phyloP scores from a whole-genome alignment of 2,797 vertebrate species.

The Aplochiton taeniatus region DNA sequence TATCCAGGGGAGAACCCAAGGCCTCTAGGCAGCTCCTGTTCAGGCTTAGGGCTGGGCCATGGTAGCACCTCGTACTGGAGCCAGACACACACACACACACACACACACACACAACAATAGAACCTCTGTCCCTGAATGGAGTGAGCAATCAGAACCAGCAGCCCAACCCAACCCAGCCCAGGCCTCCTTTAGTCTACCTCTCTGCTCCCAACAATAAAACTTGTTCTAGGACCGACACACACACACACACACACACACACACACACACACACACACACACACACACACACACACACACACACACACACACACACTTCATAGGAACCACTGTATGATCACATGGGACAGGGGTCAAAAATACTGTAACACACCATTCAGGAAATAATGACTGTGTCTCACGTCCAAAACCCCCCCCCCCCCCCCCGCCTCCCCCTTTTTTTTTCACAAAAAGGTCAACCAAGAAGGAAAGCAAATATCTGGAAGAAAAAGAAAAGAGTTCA shows the following conservation, averaged over 20 bases:
- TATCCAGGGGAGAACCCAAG: too few species aligned
- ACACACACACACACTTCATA: conserved; percentile 6
- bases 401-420: too few species aligned
- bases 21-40: not conserved
- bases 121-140: conserved; percentile 1
- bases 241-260: conserved; percentile 6
- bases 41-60: not conserved
- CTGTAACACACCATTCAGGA: not conserved
- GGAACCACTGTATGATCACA: not conserved
- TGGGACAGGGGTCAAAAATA: not conserved
- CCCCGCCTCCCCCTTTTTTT: not conserved
- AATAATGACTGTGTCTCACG: not conserved
- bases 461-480: not conserved
- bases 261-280: conserved; percentile 5
- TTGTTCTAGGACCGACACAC: not conserved
- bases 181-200: not conserved
- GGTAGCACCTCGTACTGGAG: not conserved
- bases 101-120: conserved; percentile 8
- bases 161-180: not conserved
- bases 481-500: not conserved
- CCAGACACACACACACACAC: not conserved
- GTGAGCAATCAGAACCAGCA: not conserved
- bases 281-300: conserved; percentile 16
- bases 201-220: conserved; percentile 2
- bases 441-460: not conserved